phyloP scores from a whole-genome alignment of 2,797 vertebrate species.

The Numenius phaeopus region DNA sequence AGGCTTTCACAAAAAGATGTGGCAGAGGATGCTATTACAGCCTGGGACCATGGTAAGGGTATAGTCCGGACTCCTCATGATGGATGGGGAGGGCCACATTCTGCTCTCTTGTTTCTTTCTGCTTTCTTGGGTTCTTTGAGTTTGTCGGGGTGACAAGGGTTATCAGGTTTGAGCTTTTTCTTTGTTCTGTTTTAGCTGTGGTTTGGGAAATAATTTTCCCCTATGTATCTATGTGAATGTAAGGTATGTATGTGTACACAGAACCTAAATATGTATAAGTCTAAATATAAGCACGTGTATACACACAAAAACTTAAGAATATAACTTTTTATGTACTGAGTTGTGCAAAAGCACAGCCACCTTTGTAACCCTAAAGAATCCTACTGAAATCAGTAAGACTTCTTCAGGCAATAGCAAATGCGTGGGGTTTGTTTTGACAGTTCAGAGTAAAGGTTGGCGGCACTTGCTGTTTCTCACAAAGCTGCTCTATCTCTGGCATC shows the following conservation, averaged over 20 bases:
- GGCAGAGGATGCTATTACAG: neutral
- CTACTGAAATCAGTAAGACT: neutral
- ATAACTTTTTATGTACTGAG: neutral
- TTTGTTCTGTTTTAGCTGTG: neutral
- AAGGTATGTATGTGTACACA: neutral
- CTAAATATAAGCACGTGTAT: neutral
- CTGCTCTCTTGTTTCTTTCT: neutral
- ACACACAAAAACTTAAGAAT: neutral
- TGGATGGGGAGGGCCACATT: neutral
- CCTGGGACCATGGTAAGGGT: neutral
- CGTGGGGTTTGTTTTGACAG: accelerated
- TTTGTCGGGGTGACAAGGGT: neutral
- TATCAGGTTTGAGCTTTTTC: neutral
- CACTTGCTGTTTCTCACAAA: neutral
- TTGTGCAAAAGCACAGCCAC: neutral
- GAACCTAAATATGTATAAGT: neutral
- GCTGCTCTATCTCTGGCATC: neutral
- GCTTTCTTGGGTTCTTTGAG: neutral
- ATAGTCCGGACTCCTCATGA: neutral
- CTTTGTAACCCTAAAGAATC: neutral
- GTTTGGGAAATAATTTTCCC: neutral
- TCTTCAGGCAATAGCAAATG: neutral
- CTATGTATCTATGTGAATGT: neutral
- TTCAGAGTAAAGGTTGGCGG: neutral
- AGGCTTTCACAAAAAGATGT: neutral